Evolutionary conservation across 2,888 invertebrate genomes (phyloP).

Genomic region (Nomada flava): DNA sequence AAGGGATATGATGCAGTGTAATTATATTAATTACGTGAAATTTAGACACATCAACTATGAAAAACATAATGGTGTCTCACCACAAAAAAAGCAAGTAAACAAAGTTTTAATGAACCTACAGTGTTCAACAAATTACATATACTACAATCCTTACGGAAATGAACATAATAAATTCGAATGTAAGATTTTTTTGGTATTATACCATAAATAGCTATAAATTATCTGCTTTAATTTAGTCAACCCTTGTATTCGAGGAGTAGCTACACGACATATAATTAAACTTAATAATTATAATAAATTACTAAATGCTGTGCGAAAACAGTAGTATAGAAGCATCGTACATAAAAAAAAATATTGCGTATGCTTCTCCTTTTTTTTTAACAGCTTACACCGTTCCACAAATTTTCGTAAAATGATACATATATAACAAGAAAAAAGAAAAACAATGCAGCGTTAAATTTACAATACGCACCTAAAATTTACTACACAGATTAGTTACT

Average conservation of each 20-base stretch:
- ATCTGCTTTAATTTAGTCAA: slow-evolving; percentile 28
- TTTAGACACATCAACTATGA: slow-evolving; percentile 4
- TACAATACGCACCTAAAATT: slow-evolving; percentile 44
- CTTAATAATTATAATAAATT: slow-evolving; percentile 38
- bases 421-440: slow-evolving; percentile 35
- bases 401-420: slow-evolving; percentile 35
- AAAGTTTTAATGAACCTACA: slow-evolving; percentile 46
- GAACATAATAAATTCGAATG: slow-evolving; percentile 39
- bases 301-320: slow-evolving; percentile 34
- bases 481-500: slow-evolving; percentile 49
- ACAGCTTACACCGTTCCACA: slow-evolving; percentile 21
- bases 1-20: slow-evolving; percentile 14
- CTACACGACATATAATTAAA: slow-evolving; percentile 21
- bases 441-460: slow-evolving; percentile 47
- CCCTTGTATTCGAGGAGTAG: slow-evolving; percentile 38
- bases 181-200: slow-evolving; percentile 43
- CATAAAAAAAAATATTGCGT: slow-evolving; percentile 25
- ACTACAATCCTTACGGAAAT: slow-evolving; percentile 34
- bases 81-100: background rate
- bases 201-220: slow-evolving; percentile 40
- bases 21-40: slow-evolving; percentile 21
- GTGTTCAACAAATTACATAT: slow-evolving; percentile 29
- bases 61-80: slow-evolving; percentile 13
- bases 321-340: slow-evolving; percentile 17
- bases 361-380: slow-evolving; percentile 25